phyloP scores from a whole-genome alignment of 2,888 invertebrate species.

The Heliconius ismenius region DNA sequence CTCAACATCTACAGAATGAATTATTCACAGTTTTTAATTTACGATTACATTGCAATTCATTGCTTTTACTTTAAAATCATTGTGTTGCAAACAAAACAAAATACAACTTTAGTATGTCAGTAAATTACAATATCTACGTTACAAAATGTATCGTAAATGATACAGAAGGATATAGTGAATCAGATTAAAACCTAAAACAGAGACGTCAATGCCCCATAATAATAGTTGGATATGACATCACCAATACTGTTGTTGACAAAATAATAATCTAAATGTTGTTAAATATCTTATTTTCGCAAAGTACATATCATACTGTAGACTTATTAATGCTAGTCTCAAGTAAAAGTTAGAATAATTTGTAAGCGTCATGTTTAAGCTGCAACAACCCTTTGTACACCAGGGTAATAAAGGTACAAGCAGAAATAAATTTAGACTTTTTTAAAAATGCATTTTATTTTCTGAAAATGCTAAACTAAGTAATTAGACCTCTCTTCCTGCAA shows the following conservation, averaged over 20 bases:
- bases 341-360: no score
- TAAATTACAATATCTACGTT: background rate
- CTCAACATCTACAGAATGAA: conserved; percentile 12
- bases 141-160: conserved; percentile 3
- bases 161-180: background rate
- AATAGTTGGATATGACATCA: conserved; percentile 25
- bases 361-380: background rate
- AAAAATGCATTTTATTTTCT: background rate
- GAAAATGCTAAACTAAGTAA: no score
- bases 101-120: background rate
- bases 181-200: conserved; percentile 19
- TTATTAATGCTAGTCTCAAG: no score
- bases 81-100: background rate
- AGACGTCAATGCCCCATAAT: conserved; percentile 24
- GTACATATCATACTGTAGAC: background rate
- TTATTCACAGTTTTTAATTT: conserved; percentile 15
- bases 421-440: background rate
- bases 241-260: background rate
- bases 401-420: background rate
- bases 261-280: background rate
- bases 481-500: background rate
- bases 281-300: background rate
- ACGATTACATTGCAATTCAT: background rate
- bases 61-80: conserved; percentile 3
- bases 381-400: background rate